Base-by-base conservation (phyloP, 2,888 invertebrate species). In the Oxytorus armatus region DNA sequence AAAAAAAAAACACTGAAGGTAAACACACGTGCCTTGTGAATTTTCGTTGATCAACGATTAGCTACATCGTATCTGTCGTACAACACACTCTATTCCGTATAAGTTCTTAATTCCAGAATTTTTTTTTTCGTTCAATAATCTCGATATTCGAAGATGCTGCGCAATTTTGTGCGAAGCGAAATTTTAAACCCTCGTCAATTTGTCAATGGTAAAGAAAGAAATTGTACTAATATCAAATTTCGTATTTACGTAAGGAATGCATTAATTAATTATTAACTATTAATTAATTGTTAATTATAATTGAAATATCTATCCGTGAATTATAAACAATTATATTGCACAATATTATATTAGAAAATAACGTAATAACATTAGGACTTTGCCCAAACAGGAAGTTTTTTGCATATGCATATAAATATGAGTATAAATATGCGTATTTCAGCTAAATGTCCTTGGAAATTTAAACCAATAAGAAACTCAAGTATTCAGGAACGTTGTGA, bases 401-500 rank as follows among this genome's bases (percentile, higher is more conserved):
- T 5, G 29, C n/a, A n/a, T n/a, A 29, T 29, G 2, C 29, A 3
- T 29, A 5, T 18, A 49, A 21, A 8, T 11, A 59, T n/a, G 10
- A 5, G 11, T 5, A 21, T 39, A 16, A 49, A 21, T 39, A 36
- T 29, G 11, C 14, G 16, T 65, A 59, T 76, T 73, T 39, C 57
- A 82, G 83, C 29, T 14, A 47, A 61, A 49, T 59, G 49, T 49
- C 47, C 79, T 25, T 36, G 63, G 21, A 76, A 78, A 57, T 53
- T 77, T 14, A 57, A 53, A 44, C 42, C 66, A 7, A 44, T 44
- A 11, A 78, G 83, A 63, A 14, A 59, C 21, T 47, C 55, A 5
- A 69, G 79, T 49, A 73, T 70, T 1, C 25, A 55, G 16, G 83
- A 79, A 21, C 72, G 70, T 36, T 68, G 74, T 8, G 77, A 78